A percentile compares a stretch with the other conserved stretches of the same genome.
phyloP scores from a whole-genome alignment of 2,113 vertebrate species.

The Ariopsis seemanni region DNA sequence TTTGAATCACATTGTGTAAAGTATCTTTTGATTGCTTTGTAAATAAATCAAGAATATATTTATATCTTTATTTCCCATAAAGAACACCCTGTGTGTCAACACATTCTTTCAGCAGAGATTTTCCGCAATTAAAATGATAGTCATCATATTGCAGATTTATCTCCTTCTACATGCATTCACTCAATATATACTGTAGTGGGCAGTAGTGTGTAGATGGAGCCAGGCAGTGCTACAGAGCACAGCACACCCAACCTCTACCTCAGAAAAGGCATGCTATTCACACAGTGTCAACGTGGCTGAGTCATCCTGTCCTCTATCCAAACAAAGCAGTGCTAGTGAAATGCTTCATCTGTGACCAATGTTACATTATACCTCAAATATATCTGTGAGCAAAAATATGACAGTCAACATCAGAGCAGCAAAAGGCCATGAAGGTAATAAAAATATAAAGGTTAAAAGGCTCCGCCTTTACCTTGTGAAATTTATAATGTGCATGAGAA shows the following conservation, averaged over 20 bases:
- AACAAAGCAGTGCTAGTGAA: conserved; percentile 40
- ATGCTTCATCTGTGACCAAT: neutral
- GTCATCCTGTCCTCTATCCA: conserved; percentile 59
- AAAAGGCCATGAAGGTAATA: neutral
- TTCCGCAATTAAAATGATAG: neutral
- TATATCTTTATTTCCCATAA: neutral
- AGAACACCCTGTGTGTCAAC: neutral
- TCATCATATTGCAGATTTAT: too few relatives aligned
- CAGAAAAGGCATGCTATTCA: conserved; percentile 32
- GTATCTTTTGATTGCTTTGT: too few relatives aligned
- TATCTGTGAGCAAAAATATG: neutral
- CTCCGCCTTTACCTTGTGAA: neutral
- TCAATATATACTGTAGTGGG: conserved; percentile 43
- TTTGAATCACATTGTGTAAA: too few relatives aligned
- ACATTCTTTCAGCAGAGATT: neutral
- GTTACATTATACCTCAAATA: conserved; percentile 24
- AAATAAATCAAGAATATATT: too few relatives aligned
- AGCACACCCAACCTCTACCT: conserved; percentile 59
- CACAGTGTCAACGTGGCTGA: conserved; percentile 60
- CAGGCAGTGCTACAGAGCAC: conserved; percentile 9
- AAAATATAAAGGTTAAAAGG: neutral
- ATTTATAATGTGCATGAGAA: neutral
- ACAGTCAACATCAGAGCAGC: neutral
- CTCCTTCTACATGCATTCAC: conserved; percentile 20
- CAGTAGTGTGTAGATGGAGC: conserved; percentile 51